Evolutionary conservation across 2,113 vertebrate species (phyloP).

Genomic region (Capricornis sumatraensis): DNA sequence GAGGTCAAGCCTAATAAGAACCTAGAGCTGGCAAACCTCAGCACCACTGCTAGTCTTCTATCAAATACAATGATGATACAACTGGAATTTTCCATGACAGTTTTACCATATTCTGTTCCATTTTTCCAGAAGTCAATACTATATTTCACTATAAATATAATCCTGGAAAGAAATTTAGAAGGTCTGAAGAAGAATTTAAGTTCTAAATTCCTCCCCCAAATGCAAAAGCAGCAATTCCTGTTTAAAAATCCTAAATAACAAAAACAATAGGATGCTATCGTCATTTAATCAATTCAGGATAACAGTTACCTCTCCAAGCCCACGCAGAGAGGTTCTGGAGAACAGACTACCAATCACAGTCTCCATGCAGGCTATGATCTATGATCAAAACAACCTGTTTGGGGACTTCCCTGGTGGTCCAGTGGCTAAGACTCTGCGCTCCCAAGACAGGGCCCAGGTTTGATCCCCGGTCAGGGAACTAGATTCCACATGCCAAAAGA

Average conservation of each 20-base stretch:
- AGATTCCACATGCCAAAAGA: not conserved
- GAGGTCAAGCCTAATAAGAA: not conserved
- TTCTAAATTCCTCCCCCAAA: not conserved
- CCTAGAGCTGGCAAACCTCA: not conserved
- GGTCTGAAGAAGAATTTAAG: not conserved
- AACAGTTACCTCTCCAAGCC: not conserved
- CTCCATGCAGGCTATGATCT: not conserved
- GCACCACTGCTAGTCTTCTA: not conserved
- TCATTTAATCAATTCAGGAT: not conserved
- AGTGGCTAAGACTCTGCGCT: not conserved
- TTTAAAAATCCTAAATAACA: slow-evolving; percentile 28
- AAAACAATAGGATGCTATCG: not conserved
- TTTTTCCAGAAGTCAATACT: not conserved
- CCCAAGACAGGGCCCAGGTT: not conserved
- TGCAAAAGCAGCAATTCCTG: not conserved
- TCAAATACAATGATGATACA: not conserved
- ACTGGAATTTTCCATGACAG: not conserved
- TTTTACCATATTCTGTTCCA: not conserved
- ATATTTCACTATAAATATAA: slow-evolving; percentile 12
- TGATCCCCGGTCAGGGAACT: not conserved
- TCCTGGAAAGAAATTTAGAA: slow-evolving; percentile 25
- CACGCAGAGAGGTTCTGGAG: not conserved
- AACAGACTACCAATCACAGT: not conserved
- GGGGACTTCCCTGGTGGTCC: not conserved
- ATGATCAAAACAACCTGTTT: not conserved